These are phyloP conservation scores for Eleginops maclovinus DNA, from an alignment of 2,113 vertebrate species.

Conservation along the genomic window DNA sequence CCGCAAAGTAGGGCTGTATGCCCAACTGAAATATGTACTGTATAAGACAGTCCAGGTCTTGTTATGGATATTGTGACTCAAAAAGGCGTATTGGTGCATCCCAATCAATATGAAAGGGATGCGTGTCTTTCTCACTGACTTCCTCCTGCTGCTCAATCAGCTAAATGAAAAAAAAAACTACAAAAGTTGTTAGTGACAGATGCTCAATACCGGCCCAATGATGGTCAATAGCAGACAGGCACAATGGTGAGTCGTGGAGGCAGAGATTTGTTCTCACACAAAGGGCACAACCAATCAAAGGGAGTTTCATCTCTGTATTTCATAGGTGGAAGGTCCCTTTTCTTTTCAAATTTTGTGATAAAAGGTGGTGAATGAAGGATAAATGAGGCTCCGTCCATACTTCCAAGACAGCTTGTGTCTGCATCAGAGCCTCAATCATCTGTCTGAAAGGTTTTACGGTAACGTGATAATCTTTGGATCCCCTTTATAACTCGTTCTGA, in stretches of 20 bases:
- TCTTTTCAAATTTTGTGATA: not conserved
- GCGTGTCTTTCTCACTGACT: not conserved
- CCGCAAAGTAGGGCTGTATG: no score
- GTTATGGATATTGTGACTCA: no score
- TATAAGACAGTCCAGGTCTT: no score
- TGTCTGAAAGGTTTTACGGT: slow-evolving; percentile 25
- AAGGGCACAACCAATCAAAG: not conserved
- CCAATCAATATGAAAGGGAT: no score
- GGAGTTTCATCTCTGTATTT: not conserved
- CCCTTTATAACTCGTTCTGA: slow-evolving; percentile 21
- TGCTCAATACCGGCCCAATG: not conserved
- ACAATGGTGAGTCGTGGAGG: no score
- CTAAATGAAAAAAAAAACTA: not conserved
- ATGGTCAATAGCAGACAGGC: not conserved
- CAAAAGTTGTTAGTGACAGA: not conserved
- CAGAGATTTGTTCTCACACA: not conserved
- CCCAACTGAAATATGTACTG: no score
- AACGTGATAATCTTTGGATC: slow-evolving; percentile 29
- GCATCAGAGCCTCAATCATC: not conserved
- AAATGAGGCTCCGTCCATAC: not conserved
- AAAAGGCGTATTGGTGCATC: no score
- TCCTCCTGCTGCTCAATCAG: not conserved
- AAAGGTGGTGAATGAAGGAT: slow-evolving; percentile 20
- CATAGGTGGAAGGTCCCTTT: slow-evolving; percentile 8
- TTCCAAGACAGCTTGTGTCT: slow-evolving; percentile 5